phyloP scores from a whole-genome alignment of 2,113 vertebrate genomes.

The Grantiella picta region DNA sequence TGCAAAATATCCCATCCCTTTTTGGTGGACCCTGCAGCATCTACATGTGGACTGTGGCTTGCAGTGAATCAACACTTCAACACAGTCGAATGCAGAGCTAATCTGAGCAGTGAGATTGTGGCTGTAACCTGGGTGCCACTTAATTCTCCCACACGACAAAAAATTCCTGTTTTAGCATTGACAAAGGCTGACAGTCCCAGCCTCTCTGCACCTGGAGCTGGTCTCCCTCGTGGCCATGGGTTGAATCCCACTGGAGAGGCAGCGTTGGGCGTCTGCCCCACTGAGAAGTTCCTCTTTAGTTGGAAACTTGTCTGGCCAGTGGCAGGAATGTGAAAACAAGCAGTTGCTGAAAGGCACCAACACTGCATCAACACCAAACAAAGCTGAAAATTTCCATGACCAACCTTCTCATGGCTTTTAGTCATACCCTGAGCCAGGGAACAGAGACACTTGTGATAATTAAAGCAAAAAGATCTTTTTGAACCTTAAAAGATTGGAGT shows the following conservation, averaged over 20 bases:
- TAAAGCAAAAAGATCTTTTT: conserved; percentile 51
- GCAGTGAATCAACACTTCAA: neutral
- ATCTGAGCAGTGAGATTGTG: neutral
- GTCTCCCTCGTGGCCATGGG: neutral
- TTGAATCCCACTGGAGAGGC: neutral
- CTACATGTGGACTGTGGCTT: neutral
- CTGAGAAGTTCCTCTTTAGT: neutral
- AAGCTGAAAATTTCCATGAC: neutral
- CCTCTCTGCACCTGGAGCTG: neutral
- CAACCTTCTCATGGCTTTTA: conserved; percentile 43
- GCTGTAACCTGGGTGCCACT: neutral
- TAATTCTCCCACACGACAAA: fast-evolving
- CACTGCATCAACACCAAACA: neutral
- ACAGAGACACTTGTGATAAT: conserved; percentile 10
- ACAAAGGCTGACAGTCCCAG: neutral
- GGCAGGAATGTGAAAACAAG: neutral
- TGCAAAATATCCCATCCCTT: neutral
- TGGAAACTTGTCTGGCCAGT: neutral
- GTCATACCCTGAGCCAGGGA: conserved; percentile 30
- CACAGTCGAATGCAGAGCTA: neutral
- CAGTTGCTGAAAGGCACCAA: neutral
- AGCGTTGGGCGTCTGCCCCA: fast-evolving
- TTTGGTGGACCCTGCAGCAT: neutral
- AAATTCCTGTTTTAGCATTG: neutral
- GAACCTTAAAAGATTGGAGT: conserved; percentile 44